Evolutionary conservation across 2,113 vertebrate species (phyloP).

Genomic region (Peromyscus californicus): DNA sequence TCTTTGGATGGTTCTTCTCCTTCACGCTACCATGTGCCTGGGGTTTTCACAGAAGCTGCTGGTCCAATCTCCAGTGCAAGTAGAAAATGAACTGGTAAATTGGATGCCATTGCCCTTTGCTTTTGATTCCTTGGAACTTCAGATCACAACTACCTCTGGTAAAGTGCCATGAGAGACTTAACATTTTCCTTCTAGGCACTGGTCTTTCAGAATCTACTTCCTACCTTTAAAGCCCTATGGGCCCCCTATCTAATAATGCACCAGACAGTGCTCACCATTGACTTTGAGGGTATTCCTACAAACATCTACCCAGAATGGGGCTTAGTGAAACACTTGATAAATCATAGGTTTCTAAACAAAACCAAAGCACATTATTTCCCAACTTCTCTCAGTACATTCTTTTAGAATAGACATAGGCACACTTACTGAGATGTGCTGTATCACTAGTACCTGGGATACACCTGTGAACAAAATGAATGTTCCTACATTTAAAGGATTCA

Average conservation of each 20-base stretch:
- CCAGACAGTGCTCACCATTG: background rate
- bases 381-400: background rate
- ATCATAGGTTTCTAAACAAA: slow-evolving; percentile 26
- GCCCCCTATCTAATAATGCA: accelerated
- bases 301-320: background rate
- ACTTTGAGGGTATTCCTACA: background rate
- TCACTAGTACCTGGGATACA: background rate
- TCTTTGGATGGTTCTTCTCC: slow-evolving; percentile 75
- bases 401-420: background rate
- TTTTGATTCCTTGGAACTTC: slow-evolving; percentile 75
- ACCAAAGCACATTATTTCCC: background rate
- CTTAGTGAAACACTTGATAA: background rate
- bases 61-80: slow-evolving; percentile 58
- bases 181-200: slow-evolving; percentile 58
- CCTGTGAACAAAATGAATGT: background rate
- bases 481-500: background rate
- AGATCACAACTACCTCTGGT: slow-evolving; percentile 53
- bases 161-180: slow-evolving; percentile 39
- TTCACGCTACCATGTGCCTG: slow-evolving; percentile 72
- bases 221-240: background rate
- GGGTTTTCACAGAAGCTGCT: slow-evolving; percentile 63
- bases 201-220: slow-evolving; percentile 12
- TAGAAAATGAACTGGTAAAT: slow-evolving; percentile 45
- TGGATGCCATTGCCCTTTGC: slow-evolving; percentile 69
- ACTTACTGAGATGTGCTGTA: background rate